A percentile compares a stretch with the other conserved stretches of the same genome.
Evolutionary conservation across 1,140 invertebrate genomes (phyloP).

Genomic region (Melipona quadrifasciata): DNA sequence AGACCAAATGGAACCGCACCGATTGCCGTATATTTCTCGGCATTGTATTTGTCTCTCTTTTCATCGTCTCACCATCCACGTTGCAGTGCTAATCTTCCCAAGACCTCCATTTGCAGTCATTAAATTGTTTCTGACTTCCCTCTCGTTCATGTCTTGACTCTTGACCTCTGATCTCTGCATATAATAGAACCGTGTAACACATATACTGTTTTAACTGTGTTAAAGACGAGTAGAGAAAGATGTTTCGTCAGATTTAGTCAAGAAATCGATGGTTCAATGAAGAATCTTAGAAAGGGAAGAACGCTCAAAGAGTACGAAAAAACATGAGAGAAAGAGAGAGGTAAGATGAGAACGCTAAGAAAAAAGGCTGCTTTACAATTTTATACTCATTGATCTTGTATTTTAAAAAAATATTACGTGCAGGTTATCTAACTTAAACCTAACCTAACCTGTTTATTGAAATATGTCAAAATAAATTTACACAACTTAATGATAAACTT

Average conservation of each 20-base stretch:
- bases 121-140: constrained; percentile 62
- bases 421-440: too few species aligned
- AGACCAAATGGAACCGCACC: constrained; percentile 64
- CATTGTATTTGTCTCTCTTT: constrained; percentile 21
- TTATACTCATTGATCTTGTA: too few species aligned
- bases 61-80: constrained; percentile 39
- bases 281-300: background rate
- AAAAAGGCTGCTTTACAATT: too few species aligned
- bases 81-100: constrained; percentile 60
- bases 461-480: too few species aligned
- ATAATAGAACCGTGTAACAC: background rate
- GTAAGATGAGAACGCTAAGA: too few species aligned
- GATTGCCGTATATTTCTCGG: constrained; percentile 27
- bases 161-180: constrained; percentile 37
- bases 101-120: constrained; percentile 63
- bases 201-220: background rate
- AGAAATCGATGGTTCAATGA: background rate
- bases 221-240: too few species aligned
- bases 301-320: background rate
- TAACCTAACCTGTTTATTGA: too few species aligned
- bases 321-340: too few species aligned
- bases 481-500: too few species aligned
- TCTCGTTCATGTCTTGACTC: constrained; percentile 41
- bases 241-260: background rate
- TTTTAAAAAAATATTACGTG: too few species aligned